Percentiles rank a stretch among this genome's conserved stretches.
Conservation (phyloP, 2,113 vertebrate species). For the Phalacrocorax aristotelis region DNA sequence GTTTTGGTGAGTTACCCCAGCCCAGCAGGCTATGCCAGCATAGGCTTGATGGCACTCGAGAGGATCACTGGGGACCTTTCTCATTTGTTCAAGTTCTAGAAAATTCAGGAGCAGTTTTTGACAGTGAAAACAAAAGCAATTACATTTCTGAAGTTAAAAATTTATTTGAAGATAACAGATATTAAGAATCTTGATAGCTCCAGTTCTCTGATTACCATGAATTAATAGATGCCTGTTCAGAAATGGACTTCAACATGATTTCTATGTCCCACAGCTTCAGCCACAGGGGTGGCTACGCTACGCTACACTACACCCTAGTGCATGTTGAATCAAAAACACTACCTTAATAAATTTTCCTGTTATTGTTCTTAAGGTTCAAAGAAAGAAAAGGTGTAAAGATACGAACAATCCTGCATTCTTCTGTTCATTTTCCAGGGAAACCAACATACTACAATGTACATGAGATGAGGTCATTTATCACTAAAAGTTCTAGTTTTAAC, state of each 20-base stretch:
- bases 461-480: neutral
- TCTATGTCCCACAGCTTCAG: neutral
- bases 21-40: neutral
- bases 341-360: neutral
- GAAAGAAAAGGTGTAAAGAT: neutral
- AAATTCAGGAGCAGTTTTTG: neutral
- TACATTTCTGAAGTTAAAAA: neutral
- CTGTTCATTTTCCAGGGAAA: neutral
- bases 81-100: neutral
- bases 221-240: neutral
- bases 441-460: neutral
- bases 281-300: neutral
- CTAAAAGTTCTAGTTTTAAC: neutral
- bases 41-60: neutral
- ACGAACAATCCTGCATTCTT: neutral
- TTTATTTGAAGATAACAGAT: neutral
- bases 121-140: neutral
- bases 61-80: neutral
- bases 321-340: neutral
- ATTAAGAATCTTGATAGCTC: neutral
- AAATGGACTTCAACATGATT: neutral
- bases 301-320: neutral
- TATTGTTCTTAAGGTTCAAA: neutral
- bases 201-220: neutral
- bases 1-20: neutral